phyloP scores from a whole-genome alignment of 2,113 vertebrate genomes.

The Spermophilus dauricus region DNA sequence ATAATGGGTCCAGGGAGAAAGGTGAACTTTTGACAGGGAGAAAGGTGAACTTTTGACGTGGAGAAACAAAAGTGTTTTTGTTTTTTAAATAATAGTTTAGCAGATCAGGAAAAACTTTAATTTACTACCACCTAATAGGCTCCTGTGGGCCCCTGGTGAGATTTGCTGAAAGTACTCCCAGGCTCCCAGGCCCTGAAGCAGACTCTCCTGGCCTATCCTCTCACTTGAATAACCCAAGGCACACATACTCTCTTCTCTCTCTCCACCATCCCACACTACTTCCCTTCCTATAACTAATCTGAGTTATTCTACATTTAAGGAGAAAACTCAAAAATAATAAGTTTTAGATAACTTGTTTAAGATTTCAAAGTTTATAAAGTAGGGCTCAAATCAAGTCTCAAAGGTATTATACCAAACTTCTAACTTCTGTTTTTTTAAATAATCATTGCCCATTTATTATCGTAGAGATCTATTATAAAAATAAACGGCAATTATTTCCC shows the following conservation, averaged over 20 bases:
- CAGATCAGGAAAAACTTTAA: background rate
- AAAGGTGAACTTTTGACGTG: background rate
- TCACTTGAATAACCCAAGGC: background rate
- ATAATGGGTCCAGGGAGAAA: background rate
- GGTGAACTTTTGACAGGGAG: background rate
- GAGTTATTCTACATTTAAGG: background rate
- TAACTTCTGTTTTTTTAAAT: slow-evolving; percentile 36
- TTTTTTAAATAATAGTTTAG: background rate
- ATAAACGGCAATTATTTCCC: background rate
- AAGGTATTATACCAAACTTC: slow-evolving; percentile 22
- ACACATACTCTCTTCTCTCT: background rate
- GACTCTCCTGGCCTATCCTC: background rate
- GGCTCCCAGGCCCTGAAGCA: background rate
- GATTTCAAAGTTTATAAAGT: slow-evolving; percentile 41
- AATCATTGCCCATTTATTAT: slow-evolving; percentile 5
- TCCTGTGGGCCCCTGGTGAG: background rate
- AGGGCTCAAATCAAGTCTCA: background rate
- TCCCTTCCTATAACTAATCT: slow-evolving; percentile 29
- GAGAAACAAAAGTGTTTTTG: no score
- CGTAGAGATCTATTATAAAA: background rate
- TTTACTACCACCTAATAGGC: background rate
- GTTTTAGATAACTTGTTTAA: background rate
- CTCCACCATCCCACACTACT: background rate
- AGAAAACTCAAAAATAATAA: slow-evolving; percentile 9
- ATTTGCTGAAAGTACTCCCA: background rate